phyloP scores from a whole-genome alignment of 1,140 invertebrate species.

The Riptortus pedestris region DNA sequence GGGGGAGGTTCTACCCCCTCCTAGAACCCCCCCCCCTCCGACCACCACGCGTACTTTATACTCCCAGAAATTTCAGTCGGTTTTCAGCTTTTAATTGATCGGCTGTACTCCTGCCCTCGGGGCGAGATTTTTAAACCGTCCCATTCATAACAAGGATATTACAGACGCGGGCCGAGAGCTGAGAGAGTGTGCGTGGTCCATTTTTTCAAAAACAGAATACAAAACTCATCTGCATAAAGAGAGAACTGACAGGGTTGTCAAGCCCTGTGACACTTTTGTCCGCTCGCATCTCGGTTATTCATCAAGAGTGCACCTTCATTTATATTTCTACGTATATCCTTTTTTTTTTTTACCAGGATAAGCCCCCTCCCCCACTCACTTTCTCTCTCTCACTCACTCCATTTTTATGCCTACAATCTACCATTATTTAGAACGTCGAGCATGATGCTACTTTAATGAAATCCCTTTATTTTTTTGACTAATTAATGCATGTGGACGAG shows the following conservation, averaged over 20 bases:
- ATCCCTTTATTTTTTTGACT: too few species aligned
- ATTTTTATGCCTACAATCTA: neutral
- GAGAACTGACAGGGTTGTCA: neutral
- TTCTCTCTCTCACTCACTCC: neutral
- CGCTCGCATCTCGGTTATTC: slow-evolving; percentile 1
- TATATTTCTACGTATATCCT: neutral
- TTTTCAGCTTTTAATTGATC: slow-evolving; percentile 14
- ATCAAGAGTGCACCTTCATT: slow-evolving; percentile 3
- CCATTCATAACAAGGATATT: slow-evolving; percentile 16
- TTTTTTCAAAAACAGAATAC: neutral
- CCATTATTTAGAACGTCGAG: too few species aligned
- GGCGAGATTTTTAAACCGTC: neutral
- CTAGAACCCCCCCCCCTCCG: too few species aligned
- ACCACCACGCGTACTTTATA: neutral
- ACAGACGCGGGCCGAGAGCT: neutral
- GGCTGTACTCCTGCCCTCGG: neutral
- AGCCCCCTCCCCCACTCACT: neutral
- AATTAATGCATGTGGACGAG: too few species aligned
- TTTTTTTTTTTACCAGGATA: neutral
- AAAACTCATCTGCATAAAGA: slow-evolving; percentile 12
- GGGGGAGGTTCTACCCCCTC: too few species aligned
- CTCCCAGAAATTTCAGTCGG: slow-evolving; percentile 2
- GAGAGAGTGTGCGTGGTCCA: neutral
- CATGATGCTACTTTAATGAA: too few species aligned
- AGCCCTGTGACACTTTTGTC: neutral